Evolutionary conservation across 2,113 vertebrate species (phyloP), one percentile per base, ranked within the genome.

Genomic region (Scytalopus superciliaris): DNA sequence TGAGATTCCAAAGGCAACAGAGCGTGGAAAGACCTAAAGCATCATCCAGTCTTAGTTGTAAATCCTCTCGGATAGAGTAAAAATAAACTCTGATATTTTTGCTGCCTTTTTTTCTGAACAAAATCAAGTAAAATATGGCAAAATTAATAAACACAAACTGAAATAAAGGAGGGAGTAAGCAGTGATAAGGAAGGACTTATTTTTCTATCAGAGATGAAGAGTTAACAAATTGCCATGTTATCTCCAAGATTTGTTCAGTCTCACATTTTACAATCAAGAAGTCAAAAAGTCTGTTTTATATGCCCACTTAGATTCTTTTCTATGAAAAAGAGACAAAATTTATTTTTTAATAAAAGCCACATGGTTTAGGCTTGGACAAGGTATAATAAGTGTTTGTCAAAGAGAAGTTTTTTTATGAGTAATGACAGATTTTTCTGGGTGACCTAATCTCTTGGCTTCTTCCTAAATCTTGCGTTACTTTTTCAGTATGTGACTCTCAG

Each of bases 1-100:
- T 96, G 90, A 95, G 91, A 96, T 96, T 96, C 91, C 96, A 94
- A 88, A 96, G 92, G 95, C 93, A 97, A 88, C 85, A 94, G 89
- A 97, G 93, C 95, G 75, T 96, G 90, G 70, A 80, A 95, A 94
- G 93, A 93, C 95, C 91, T 96, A 94, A 96, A 90, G 77, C 84
- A 87, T 95, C 96, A 91, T 89, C 84, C 33, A 91, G 87, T 90
- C 9, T 1, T 86, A 87, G 75, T 50, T 93, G 70, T 91, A 95
- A 97, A 96, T 95, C 89, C 90, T 86, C 72, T 85, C 86, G 73
- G 55, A 83, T 73, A 66, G 62, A 75, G 40, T 69, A 44, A 96
- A 87, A 93, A 91, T 55, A 89, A 75, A 75, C 79, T 87, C 49
- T 78, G 49, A 10, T 42, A n/a, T 84, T 95, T 94, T 87, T 82